Percentiles rank a stretch among this genome's conserved stretches.
These are phyloP conservation scores for Typhlichthys eigenmanni DNA, from an alignment of 2,797 vertebrate genomes.

Conservation along the genomic window DNA sequence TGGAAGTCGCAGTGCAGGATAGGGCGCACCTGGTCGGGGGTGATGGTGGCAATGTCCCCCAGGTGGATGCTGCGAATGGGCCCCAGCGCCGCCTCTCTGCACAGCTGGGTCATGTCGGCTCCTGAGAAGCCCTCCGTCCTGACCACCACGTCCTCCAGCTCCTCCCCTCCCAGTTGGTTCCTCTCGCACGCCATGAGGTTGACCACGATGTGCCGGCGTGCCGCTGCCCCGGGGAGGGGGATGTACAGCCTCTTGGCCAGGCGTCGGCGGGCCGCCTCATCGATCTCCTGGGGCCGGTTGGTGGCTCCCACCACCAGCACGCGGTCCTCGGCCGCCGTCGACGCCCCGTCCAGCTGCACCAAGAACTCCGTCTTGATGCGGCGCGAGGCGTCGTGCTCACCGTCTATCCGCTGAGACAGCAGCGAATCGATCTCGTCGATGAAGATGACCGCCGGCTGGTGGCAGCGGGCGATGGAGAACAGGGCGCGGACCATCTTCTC, in stretches of 20 bases:
- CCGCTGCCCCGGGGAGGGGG: constrained; percentile 86
- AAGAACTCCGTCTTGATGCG: constrained; percentile 98
- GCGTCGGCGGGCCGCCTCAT: constrained; percentile 92
- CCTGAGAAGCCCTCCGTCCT: constrained; percentile 89
- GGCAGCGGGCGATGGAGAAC: constrained; percentile 91
- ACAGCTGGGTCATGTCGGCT: constrained; percentile 96
- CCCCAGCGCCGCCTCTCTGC: constrained; percentile 92
- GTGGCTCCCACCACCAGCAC: constrained; percentile 97
- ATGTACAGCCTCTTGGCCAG: constrained; percentile 93
- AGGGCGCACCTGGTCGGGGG: constrained; percentile 87
- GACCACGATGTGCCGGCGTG: constrained; percentile 86
- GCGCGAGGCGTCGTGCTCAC: constrained; percentile 94
- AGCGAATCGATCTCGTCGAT: constrained; percentile 97
- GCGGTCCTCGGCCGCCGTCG: constrained; percentile 91
- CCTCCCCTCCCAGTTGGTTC: constrained; percentile 78
- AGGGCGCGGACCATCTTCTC: constrained; percentile 97
- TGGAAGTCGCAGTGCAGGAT: constrained; percentile 88
- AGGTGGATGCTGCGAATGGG: constrained; percentile 91
- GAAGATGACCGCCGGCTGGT: constrained; percentile 96
- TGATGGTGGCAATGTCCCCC: constrained; percentile 87
- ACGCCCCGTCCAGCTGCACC: constrained; percentile 92
- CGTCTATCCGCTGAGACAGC: constrained; percentile 91
- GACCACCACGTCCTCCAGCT: constrained; percentile 79
- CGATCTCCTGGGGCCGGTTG: constrained; percentile 95
- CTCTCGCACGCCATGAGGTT: constrained; percentile 87